Conservation (phyloP, 1,140 invertebrate species). For the Cydia pomonella region DNA sequence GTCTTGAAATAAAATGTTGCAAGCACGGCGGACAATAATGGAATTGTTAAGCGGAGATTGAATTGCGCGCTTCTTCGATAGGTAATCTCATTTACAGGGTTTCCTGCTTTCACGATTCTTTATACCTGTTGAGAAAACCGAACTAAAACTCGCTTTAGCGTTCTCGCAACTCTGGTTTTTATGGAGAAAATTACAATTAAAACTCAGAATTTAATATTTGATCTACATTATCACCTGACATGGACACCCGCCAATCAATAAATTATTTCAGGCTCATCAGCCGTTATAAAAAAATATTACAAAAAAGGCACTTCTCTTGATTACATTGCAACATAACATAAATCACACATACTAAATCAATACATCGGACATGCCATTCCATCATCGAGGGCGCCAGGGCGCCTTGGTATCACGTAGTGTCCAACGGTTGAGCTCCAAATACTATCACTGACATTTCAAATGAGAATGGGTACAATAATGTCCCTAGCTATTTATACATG, state of each 20-base stretch:
- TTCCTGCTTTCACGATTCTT: not conserved
- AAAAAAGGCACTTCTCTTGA: not conserved
- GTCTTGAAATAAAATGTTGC: conserved; percentile 44
- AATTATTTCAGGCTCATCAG: not conserved
- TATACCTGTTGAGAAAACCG: not conserved
- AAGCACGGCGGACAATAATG: not conserved
- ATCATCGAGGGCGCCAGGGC: not conserved
- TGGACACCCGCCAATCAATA: not conserved
- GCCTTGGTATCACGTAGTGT: not conserved
- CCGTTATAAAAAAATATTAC: not conserved
- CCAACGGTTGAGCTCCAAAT: conserved; percentile 9
- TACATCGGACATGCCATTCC: not conserved
- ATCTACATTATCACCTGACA: too few species aligned
- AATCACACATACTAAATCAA: not conserved
- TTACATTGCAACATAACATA: not conserved
- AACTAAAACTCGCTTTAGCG: too few species aligned
- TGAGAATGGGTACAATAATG: not conserved
- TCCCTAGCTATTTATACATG: not conserved
- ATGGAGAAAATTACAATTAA: too few species aligned
- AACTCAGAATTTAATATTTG: too few species aligned
- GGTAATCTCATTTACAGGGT: not conserved
- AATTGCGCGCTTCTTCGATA: conserved; percentile 7
- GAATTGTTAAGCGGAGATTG: not conserved
- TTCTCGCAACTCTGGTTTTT: too few species aligned
- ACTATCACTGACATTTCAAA: conserved; percentile 6